Base-by-base conservation (phyloP, 2,797 vertebrate genomes). In the Pithecia hirsuta region DNA sequence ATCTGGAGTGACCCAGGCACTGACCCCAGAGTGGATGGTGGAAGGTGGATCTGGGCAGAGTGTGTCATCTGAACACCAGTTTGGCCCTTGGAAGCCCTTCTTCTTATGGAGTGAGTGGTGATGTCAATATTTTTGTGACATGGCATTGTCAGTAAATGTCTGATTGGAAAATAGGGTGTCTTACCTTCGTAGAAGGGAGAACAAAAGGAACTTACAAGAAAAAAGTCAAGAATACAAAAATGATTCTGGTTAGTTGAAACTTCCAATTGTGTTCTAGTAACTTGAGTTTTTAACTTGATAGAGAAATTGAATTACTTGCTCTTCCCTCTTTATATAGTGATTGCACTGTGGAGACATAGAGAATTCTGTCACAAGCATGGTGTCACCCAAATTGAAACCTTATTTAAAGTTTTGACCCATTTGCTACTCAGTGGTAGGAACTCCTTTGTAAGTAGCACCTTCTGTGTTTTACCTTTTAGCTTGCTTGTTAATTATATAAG, bases 231-330 rank as follows among this genome's bases (percentile, higher is more conserved):
- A 74, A 19, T 61, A 79, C 9, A 61, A 15, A 91, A 57, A 36
- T 92, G 39, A 79, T 79, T 95, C 46, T n/a, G 36, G 22, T 67
- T 52, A 64, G 12, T n/a, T 75, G n/a, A 67, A 78, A 75, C 39
- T 93, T 87, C 26, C 5, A 11, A 15, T 36, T 55, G 41, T 50
- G 26, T 76, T 93, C 52, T 86, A 61, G 46, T 72, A 76, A 93
- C 44, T 70, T 70, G 61, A 96, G 36, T 33, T 90, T 92, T 95
- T 82, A 81, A 26, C 5, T 64, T 78, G 15, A 81, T 48, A 52
- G 52, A 76, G 76, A 92, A 50, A 57, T 76, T 50, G 67, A 19
- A 28, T 86, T 82, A n/a, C 41, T 76, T 44, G 79, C 24, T 76
- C 50, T 79, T 33, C 14, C 12, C 59, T 67, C 19, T 83, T 89